phyloP scores from a whole-genome alignment of 1,140 invertebrate species.

The Argopecten irradians region DNA sequence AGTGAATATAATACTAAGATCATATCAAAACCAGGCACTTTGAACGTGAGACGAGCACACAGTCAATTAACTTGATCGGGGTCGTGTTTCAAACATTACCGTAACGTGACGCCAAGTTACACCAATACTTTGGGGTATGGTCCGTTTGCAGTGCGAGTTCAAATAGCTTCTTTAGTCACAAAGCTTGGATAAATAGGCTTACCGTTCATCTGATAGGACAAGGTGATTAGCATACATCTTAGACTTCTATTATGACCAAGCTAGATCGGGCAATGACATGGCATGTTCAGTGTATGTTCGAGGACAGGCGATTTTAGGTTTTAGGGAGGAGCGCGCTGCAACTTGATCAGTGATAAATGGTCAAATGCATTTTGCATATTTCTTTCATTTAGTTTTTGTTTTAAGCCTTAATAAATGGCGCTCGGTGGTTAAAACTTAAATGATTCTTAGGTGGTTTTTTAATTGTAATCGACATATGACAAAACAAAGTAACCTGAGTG shows the following conservation, averaged over 20 bases:
- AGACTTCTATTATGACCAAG: neutral
- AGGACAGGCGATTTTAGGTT: neutral
- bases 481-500: too few relatives aligned
- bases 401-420: neutral
- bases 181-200: constrained; percentile 21
- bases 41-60: constrained; percentile 7
- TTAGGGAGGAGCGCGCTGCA: too few relatives aligned
- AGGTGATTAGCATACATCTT: neutral
- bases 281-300: neutral
- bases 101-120: neutral
- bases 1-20: neutral
- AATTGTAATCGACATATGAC: too few relatives aligned
- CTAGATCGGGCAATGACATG: neutral
- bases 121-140: neutral
- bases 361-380: too few relatives aligned
- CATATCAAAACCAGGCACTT: neutral
- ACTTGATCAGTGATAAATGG: too few relatives aligned
- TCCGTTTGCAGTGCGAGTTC: neutral
- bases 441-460: too few relatives aligned
- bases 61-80: neutral
- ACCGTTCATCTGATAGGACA: neutral
- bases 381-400: too few relatives aligned
- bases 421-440: neutral
- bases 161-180: neutral
- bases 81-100: neutral